phyloP scores from a whole-genome alignment of 2,113 vertebrate species.

The Pollachius pollachius region DNA sequence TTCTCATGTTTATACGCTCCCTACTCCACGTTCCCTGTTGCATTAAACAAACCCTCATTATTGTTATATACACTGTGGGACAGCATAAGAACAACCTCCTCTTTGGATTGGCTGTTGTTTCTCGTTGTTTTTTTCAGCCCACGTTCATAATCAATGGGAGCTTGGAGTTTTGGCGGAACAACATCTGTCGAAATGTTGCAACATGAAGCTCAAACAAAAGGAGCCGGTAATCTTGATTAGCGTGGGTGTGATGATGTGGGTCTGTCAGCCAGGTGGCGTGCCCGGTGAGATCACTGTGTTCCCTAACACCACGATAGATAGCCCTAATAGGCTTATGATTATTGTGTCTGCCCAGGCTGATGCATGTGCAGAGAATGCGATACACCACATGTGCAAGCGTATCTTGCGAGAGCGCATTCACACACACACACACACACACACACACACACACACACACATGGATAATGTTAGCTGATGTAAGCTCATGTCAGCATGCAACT shows the following conservation, averaged over 20 bases:
- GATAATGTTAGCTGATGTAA: no score
- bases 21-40: no score
- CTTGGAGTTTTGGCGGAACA: no score
- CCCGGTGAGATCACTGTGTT: conserved; percentile 42
- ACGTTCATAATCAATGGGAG: no score
- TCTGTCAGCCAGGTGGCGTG: conserved; percentile 32
- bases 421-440: no score
- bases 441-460: no score
- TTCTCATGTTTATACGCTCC: no score
- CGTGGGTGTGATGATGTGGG: conserved; percentile 30
- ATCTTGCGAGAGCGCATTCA: neutral
- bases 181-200: neutral
- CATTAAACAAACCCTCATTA: no score
- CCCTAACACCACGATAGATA: conserved; percentile 36
- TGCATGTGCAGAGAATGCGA: neutral
- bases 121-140: no score
- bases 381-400: conserved; percentile 4
- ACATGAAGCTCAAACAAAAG: conserved; percentile 3
- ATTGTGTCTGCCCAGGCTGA: conserved; percentile 6
- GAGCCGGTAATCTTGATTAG: conserved; percentile 17
- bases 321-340: conserved; percentile 42
- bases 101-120: no score
- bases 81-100: no score
- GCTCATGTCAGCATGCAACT: neutral
- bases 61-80: no score